Evolutionary conservation across 2,888 invertebrate species (phyloP).

Genomic region (Autographa gamma): DNA sequence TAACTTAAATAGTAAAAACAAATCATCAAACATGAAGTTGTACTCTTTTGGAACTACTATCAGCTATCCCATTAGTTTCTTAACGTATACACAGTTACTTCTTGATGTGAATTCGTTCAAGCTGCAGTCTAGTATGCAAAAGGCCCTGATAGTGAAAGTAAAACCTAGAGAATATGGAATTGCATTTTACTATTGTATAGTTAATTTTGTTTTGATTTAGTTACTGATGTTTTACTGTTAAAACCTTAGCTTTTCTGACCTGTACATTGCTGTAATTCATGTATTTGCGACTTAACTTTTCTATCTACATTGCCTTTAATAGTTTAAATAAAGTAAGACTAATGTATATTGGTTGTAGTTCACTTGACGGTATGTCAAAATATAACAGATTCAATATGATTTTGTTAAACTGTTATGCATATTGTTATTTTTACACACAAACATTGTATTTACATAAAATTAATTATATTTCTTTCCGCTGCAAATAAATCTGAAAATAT

Average conservation of each 20-base stretch:
- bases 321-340: slow-evolving; percentile 77
- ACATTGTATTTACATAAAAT: background rate
- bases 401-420: background rate
- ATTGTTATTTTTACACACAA: background rate
- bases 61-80: slow-evolving; percentile 1
- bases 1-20: slow-evolving; percentile 8
- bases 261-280: slow-evolving; percentile 73
- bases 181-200: slow-evolving; percentile 70
- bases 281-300: slow-evolving; percentile 75
- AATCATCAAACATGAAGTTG: background rate
- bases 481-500: background rate
- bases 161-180: slow-evolving; percentile 75
- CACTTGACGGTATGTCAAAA: slow-evolving; percentile 54
- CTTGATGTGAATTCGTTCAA: background rate
- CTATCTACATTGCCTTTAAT: slow-evolving; percentile 82
- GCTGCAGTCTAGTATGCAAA: slow-evolving; percentile 48
- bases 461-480: background rate
- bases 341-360: slow-evolving; percentile 65
- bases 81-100: background rate
- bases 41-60: background rate
- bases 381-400: slow-evolving; percentile 27
- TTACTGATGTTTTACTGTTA: slow-evolving; percentile 60
- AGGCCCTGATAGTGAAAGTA: slow-evolving; percentile 58
- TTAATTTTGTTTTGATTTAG: slow-evolving; percentile 56
- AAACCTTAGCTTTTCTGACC: slow-evolving; percentile 63